Base-by-base conservation (phyloP, 2,113 vertebrate species). In the Cricetomys ansorgei region DNA sequence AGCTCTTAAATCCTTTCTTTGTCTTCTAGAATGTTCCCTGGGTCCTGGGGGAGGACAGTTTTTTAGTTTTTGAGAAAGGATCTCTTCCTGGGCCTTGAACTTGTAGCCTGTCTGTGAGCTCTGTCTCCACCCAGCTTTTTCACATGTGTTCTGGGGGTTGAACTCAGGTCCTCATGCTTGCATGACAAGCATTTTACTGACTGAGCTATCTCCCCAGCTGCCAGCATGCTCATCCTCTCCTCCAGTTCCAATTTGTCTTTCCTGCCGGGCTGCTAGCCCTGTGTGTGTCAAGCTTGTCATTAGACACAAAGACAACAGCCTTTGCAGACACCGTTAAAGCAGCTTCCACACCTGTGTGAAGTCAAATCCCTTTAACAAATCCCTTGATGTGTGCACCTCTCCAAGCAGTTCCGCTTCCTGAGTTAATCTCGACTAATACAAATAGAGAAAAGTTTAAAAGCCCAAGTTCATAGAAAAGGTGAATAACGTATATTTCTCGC, bases 391-490 rank as follows among this genome's bases (percentile, higher is more conserved):
- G 75, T 4, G 94, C 7, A 31, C 25, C 25, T 12, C 3, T 70
- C 29, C 80, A 23, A 72, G 50, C 62, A 43, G 7, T n/a, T 75
- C 73, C 77, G 73, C 11, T 90, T 88, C 69, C 80, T 87, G 80
- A 92, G 64, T 87, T 88, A 92, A 95, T 83, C 86, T 62, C 19
- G 21, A 75, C 17, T 77, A 17, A 77, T 40, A 64, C 31, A 80
- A 69, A 91, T 1, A 37, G 43, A 87, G 57, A 88, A 43, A 92
- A 89, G 72, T 70, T 64, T 4, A 87, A 94, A 95, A 92, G 62
- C 34, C n/a, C 48, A 92, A 53, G 27, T 43, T 91, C 76, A 85
- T 88, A 67, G 79, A 92, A 87, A 96, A 91, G 55, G 85, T 48
- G 37, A 96, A 57, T 9, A 88, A 10, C 79, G 89, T 89, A 55